Percentiles rank a stretch among this genome's conserved stretches.
Conservation (phyloP, 2,113 vertebrate species). For the Daphoenositta chrysoptera region DNA sequence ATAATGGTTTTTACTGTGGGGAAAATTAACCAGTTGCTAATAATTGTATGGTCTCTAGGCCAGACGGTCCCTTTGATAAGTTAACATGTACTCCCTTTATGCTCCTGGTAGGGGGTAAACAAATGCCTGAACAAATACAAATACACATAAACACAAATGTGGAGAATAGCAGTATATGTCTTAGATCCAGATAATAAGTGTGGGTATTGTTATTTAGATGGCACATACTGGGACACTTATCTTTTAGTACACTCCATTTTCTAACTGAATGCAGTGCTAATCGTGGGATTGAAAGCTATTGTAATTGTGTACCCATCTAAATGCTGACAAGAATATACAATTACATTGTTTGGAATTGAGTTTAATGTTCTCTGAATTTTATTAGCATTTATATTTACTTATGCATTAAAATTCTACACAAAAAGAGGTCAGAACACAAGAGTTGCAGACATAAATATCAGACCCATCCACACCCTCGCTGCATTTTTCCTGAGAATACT, state of each 20-base stretch:
- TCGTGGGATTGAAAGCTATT: conserved; percentile 74
- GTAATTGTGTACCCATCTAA: conserved; percentile 78
- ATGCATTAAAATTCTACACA: conserved; percentile 68
- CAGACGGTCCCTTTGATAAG: conserved; percentile 74
- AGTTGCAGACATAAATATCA: conserved; percentile 53
- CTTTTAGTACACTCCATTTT: conserved; percentile 78
- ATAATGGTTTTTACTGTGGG: conserved; percentile 62
- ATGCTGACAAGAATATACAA: conserved; percentile 77
- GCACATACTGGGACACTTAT: conserved; percentile 77
- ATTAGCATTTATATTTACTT: conserved; percentile 76
- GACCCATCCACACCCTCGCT: conserved; percentile 3
- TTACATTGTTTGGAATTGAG: conserved; percentile 75
- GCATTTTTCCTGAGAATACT: conserved; percentile 14
- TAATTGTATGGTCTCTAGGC: conserved; percentile 71
- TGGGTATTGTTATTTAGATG: conserved; percentile 78
- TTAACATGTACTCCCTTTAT: conserved; percentile 75
- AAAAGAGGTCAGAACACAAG: conserved; percentile 58
- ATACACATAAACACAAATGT: conserved; percentile 70
- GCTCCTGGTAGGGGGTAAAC: conserved; percentile 72
- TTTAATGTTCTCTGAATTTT: conserved; percentile 74
- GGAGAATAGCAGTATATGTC: conserved; percentile 69
- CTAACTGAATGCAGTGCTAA: conserved; percentile 76
- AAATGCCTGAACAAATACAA: conserved; percentile 73
- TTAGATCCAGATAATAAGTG: conserved; percentile 74
- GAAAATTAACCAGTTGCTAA: conserved; percentile 77